phyloP scores from a whole-genome alignment of 2,888 invertebrate species.

The Sceliomorpha sp. region DNA sequence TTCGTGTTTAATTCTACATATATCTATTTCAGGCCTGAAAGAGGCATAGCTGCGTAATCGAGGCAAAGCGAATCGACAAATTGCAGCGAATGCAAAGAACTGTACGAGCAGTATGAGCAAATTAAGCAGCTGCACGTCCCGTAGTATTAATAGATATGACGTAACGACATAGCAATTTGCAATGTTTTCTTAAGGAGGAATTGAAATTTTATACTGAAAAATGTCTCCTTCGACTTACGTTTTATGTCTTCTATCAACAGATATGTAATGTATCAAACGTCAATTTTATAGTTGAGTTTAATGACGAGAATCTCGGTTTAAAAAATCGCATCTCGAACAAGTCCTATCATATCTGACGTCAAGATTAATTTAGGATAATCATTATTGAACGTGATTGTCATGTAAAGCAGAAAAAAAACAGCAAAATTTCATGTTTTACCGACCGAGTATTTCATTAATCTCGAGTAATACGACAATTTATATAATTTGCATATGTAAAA shows the following conservation, averaged over 20 bases:
- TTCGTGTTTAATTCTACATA: constrained; percentile 9
- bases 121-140: constrained; percentile 59
- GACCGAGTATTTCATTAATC: too few species aligned
- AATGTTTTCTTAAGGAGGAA: constrained; percentile 44
- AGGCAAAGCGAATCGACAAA: constrained; percentile 46
- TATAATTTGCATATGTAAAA: too few species aligned
- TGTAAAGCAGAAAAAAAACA: too few species aligned
- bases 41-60: constrained; percentile 23
- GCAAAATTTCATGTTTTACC: too few species aligned
- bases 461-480: too few species aligned
- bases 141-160: constrained; percentile 43
- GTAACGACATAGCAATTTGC: constrained; percentile 43
- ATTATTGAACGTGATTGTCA: too few species aligned
- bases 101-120: constrained; percentile 34
- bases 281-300: too few species aligned
- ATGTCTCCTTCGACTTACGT: constrained; percentile 24
- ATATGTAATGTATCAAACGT: constrained; percentile 33
- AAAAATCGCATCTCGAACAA: too few species aligned
- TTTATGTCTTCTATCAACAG: constrained; percentile 17
- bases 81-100: constrained; percentile 36
- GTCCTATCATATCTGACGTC: too few species aligned
- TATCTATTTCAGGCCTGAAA: constrained; percentile 8
- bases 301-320: too few species aligned
- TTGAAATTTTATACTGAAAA: constrained; percentile 43
- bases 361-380: too few species aligned